Percentiles rank a stretch among this genome's conserved stretches.
Conservation (phyloP, 2,888 invertebrate genomes). For the Phortica magna region DNA sequence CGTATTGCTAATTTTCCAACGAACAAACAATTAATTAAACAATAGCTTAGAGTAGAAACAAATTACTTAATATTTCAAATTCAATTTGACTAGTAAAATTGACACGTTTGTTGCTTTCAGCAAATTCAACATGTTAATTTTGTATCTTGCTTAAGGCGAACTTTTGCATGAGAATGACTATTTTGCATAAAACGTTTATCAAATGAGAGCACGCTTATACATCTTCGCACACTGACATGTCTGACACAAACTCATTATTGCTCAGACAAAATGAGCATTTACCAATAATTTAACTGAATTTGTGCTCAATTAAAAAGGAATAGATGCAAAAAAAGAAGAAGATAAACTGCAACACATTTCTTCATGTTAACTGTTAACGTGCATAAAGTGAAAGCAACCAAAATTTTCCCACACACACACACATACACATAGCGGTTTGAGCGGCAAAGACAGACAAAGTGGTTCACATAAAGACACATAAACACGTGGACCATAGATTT, state of each 20-base stretch:
- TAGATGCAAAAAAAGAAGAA: neutral
- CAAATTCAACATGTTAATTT: no score
- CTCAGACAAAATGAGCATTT: neutral
- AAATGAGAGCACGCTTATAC: no score
- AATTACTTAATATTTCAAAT: no score
- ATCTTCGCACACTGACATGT: neutral
- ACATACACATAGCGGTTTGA: neutral
- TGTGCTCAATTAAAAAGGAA: neutral
- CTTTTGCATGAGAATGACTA: no score
- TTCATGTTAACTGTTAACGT: neutral
- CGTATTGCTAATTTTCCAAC: no score
- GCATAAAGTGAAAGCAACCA: neutral
- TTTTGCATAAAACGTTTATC: no score
- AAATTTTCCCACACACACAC: neutral
- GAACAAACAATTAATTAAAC: no score
- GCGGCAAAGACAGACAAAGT: no score
- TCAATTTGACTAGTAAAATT: no score
- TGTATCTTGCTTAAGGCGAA: no score
- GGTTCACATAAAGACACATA: slow-evolving; percentile 16
- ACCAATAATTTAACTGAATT: neutral
- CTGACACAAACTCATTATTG: neutral
- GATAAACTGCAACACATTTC: neutral
- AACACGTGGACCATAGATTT: slow-evolving; percentile 20
- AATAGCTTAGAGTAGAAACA: no score
- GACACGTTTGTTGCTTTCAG: no score